Conservation (phyloP, 1,140 invertebrate species). For the Idris sp. region DNA sequence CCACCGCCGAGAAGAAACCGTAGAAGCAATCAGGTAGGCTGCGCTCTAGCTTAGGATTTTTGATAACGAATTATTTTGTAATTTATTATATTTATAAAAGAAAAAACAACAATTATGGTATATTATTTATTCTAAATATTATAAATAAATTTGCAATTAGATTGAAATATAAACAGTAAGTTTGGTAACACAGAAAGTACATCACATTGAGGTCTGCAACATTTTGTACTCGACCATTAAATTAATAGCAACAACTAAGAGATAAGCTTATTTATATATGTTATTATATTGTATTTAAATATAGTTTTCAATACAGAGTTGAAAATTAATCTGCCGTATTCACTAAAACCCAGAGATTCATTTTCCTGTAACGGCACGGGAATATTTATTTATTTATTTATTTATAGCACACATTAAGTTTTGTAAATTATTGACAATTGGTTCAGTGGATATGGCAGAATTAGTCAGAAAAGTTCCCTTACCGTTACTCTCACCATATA, state of each 20-base stretch:
- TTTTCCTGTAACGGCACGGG: slow-evolving; percentile 49
- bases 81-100: too few relatives aligned
- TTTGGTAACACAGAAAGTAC: too few relatives aligned
- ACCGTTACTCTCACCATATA: slow-evolving; percentile 44
- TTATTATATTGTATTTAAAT: slow-evolving; percentile 67
- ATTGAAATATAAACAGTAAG: too few relatives aligned
- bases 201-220: not conserved
- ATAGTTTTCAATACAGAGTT: slow-evolving; percentile 70
- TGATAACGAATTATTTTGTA: not conserved
- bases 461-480: slow-evolving; percentile 29
- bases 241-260: slow-evolving; percentile 1
- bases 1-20: slow-evolving; percentile 90
- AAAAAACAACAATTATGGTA: too few relatives aligned
- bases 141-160: too few relatives aligned
- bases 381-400: slow-evolving; percentile 8
- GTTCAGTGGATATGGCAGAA: slow-evolving; percentile 69
- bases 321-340: slow-evolving; percentile 73
- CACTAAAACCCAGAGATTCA: slow-evolving; percentile 68
- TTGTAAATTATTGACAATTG: slow-evolving; percentile 5
- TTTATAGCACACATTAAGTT: not conserved
- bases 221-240: not conserved
- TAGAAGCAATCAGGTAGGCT: slow-evolving; percentile 76
- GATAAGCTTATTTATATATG: too few relatives aligned
- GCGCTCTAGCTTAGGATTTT: slow-evolving; percentile 65
- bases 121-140: too few relatives aligned